Conservation (phyloP, 2,113 vertebrate species). For the Gasterosteus aculeatus region DNA sequence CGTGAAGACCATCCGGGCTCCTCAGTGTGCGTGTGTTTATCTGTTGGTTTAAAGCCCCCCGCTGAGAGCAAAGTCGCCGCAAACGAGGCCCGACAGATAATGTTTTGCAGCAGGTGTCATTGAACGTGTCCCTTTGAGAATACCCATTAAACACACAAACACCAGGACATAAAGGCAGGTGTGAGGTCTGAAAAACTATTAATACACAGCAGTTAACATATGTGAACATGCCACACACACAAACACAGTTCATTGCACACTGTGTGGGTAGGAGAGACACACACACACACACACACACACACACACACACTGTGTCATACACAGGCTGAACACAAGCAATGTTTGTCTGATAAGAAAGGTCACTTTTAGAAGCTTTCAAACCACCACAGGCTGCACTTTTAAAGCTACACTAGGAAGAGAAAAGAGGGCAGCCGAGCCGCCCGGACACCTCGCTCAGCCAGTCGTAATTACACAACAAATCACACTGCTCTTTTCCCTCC, state of each 20-base stretch:
- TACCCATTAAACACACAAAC: slow-evolving; percentile 59
- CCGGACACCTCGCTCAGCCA: slow-evolving; percentile 52
- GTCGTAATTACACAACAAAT: slow-evolving; percentile 67
- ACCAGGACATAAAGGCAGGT: slow-evolving; percentile 39
- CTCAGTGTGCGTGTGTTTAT: slow-evolving; percentile 55
- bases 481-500: slow-evolving; percentile 59
- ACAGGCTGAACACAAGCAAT: slow-evolving; percentile 41
- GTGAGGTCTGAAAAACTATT: slow-evolving; percentile 48
- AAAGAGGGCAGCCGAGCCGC: slow-evolving; percentile 49
- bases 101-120: slow-evolving; percentile 57
- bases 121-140: slow-evolving; percentile 54
- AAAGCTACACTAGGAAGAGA: slow-evolving; percentile 49
- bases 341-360: slow-evolving; percentile 72
- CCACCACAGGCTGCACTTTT: slow-evolving; percentile 45
- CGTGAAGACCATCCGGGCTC: slow-evolving; percentile 41
- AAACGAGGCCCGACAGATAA: slow-evolving; percentile 62
- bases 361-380: slow-evolving; percentile 56
- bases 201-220: slow-evolving; percentile 54
- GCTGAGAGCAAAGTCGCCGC: slow-evolving; percentile 73
- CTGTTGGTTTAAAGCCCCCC: slow-evolving; percentile 63
- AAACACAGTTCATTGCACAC: slow-evolving; percentile 12
- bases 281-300: background rate
- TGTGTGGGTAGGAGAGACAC: slow-evolving; percentile 16
- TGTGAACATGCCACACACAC: slow-evolving; percentile 41
- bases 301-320: slow-evolving; percentile 30